These are phyloP conservation scores for Branchinecta lynchi DNA, from an alignment of 1,140 invertebrate genomes.

Conservation along the genomic window DNA sequence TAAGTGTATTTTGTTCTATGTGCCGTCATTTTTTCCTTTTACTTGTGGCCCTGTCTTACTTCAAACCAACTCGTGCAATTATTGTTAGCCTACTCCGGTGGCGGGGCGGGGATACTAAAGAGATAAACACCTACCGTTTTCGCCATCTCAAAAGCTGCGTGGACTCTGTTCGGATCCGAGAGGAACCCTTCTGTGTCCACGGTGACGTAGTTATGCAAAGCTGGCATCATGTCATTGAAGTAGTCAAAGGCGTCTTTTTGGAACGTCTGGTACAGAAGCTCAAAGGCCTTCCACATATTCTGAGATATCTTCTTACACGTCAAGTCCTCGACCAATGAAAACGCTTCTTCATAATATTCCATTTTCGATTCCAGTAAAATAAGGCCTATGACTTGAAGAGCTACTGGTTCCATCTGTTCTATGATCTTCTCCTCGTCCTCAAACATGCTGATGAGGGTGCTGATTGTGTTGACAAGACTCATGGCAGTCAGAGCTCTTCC, in stretches of 20 bases:
- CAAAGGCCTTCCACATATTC: conserved; percentile 92
- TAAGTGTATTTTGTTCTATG: too few species aligned
- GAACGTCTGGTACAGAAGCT: conserved; percentile 73
- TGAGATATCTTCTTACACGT: conserved; percentile 72
- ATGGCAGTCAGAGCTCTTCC: conserved; percentile 96
- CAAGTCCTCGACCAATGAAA: conserved; percentile 80
- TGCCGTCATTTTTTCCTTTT: too few species aligned
- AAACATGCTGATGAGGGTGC: conserved; percentile 86
- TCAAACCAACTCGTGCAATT: neutral
- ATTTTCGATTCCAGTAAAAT: conserved; percentile 70
- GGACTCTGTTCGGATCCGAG: conserved; percentile 68
- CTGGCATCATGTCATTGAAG: conserved; percentile 98
- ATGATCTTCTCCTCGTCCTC: conserved; percentile 79
- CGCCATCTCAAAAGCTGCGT: conserved; percentile 91
- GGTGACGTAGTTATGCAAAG: conserved; percentile 92
- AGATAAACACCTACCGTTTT: conserved; percentile 49
- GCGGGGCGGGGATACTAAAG: conserved; percentile 18
- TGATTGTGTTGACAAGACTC: conserved; percentile 89
- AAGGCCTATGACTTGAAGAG: conserved; percentile 76
- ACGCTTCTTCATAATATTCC: conserved; percentile 94
- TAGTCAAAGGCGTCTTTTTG: conserved; percentile 90
- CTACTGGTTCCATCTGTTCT: conserved; percentile 74
- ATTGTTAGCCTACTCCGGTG: conserved; percentile 16
- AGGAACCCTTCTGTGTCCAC: conserved; percentile 86
- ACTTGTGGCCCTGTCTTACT: too few species aligned